Evolutionary conservation across 2,888 invertebrate species (phyloP).

Genomic region (Cheiracanthium punctorium): DNA sequence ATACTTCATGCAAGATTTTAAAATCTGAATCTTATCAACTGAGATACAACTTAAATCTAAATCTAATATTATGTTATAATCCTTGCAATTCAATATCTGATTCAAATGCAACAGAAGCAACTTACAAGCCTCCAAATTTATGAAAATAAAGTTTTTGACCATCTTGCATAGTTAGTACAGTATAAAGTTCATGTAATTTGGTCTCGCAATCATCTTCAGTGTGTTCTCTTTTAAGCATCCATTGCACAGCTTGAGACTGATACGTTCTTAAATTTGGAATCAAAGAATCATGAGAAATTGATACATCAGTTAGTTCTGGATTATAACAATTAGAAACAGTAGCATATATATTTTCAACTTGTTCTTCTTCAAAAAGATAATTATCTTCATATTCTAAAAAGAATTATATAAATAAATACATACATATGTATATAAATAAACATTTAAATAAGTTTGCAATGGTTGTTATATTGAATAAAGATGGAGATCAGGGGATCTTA

Average conservation of each 20-base stretch:
- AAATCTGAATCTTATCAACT: not conserved
- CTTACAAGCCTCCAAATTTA: conserved; percentile 78
- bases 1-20: not conserved
- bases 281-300: conserved; percentile 75
- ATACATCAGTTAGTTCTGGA: not conserved
- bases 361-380: not conserved
- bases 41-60: no score
- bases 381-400: conserved; percentile 16
- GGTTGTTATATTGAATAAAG: no score
- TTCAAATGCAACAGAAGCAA: conserved; percentile 19
- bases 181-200: conserved; percentile 75
- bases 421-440: no score
- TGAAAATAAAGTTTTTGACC: conserved; percentile 76
- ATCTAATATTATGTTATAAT: no score
- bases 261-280: conserved; percentile 81
- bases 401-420: not conserved
- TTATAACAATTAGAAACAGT: conserved; percentile 29
- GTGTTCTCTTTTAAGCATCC: conserved; percentile 80
- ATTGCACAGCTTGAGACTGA: conserved; percentile 81
- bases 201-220: conserved; percentile 13
- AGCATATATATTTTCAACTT: conserved; percentile 15
- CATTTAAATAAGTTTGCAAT: no score
- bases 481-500: no score
- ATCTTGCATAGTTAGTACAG: conserved; percentile 74
- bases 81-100: not conserved